phyloP scores from a whole-genome alignment of 2,888 invertebrate genomes.

The Epirrita christyi region DNA sequence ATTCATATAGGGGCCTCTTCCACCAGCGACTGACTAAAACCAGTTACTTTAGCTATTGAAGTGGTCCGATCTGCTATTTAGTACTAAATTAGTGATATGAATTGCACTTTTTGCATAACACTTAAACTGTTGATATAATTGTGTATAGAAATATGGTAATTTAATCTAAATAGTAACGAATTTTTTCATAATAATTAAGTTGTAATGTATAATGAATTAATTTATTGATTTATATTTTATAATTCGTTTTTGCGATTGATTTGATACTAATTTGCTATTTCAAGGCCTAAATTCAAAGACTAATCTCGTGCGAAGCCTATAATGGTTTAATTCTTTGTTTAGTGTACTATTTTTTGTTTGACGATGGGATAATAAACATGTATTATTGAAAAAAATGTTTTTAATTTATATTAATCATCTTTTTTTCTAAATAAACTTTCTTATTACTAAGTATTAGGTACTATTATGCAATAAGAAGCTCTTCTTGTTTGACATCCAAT shows the following conservation, averaged over 20 bases:
- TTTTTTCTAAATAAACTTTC: constrained; percentile 12
- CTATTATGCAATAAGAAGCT: constrained; percentile 34
- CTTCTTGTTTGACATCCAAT: constrained; percentile 58
- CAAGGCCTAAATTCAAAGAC: constrained; percentile 45
- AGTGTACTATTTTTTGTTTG: constrained; percentile 59
- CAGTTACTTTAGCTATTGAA: neutral
- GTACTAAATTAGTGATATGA: constrained; percentile 48
- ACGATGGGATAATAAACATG: constrained; percentile 78
- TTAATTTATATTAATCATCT: too few relatives aligned
- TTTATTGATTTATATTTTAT: constrained; percentile 32
- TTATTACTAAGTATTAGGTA: neutral
- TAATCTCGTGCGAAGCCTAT: constrained; percentile 42
- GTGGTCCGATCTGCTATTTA: constrained; percentile 30
- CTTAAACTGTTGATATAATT: constrained; percentile 75
- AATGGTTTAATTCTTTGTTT: constrained; percentile 37
- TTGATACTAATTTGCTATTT: constrained; percentile 22
- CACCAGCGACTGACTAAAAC: neutral
- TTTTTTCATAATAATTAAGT: constrained; percentile 46
- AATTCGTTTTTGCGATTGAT: constrained; percentile 30
- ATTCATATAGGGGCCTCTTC: constrained; percentile 11
- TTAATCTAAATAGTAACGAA: constrained; percentile 60
- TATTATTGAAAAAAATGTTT: constrained; percentile 57
- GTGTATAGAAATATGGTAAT: constrained; percentile 73
- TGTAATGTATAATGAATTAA: constrained; percentile 35
- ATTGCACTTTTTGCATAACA: constrained; percentile 81